Conservation (phyloP, 2,888 invertebrate genomes). For the Coenonympha arcania region DNA sequence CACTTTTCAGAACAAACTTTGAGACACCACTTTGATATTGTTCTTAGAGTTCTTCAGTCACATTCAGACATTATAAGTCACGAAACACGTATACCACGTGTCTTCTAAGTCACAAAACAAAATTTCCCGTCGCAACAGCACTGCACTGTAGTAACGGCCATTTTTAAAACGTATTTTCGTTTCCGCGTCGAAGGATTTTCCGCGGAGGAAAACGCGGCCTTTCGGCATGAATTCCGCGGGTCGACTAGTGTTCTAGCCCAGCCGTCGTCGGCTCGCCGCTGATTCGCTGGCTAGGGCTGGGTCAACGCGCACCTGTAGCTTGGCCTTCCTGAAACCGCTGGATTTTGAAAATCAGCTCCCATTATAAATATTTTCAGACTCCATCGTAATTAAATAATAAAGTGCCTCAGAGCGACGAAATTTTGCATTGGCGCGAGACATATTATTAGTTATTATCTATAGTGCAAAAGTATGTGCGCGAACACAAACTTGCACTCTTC, state of each 20-base stretch:
- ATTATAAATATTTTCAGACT: too few relatives aligned
- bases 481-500: too few relatives aligned
- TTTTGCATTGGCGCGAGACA: too few relatives aligned
- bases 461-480: too few relatives aligned
- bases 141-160: conserved; percentile 26
- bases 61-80: neutral
- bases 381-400: too few relatives aligned
- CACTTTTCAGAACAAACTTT: too few relatives aligned
- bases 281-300: conserved; percentile 8
- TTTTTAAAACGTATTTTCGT: conserved; percentile 23
- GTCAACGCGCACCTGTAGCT: conserved; percentile 33
- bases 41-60: neutral
- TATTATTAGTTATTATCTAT: too few relatives aligned
- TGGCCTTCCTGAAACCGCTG: neutral
- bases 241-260: conserved; percentile 24
- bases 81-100: too few relatives aligned
- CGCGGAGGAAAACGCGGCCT: conserved; percentile 15
- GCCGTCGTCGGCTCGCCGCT: neutral
- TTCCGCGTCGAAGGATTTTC: conserved; percentile 13
- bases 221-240: conserved; percentile 16
- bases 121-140: conserved; percentile 22
- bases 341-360: conserved; percentile 1
- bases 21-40: neutral
- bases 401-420: too few relatives aligned
- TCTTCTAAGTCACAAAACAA: conserved; percentile 20